Percentiles rank a stretch among this genome's conserved stretches.
These are phyloP conservation scores for Pyrocoelia pectoralis DNA, from an alignment of 2,888 invertebrate genomes.

Conservation along the genomic window DNA sequence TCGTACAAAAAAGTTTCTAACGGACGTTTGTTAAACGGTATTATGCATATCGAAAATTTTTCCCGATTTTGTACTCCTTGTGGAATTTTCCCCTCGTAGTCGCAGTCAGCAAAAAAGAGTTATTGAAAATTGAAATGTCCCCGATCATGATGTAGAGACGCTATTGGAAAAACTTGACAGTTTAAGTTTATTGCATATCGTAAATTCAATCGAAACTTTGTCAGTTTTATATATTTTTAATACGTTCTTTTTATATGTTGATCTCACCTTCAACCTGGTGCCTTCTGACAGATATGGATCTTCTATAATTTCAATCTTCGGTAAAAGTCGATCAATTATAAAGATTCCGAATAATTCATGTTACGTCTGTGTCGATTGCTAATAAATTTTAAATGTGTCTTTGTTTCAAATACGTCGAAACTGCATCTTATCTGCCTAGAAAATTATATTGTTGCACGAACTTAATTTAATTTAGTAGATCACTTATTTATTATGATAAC, in stretches of 20 bases:
- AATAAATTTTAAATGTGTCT: too few relatives aligned
- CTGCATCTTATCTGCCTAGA: too few relatives aligned
- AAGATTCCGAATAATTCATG: too few relatives aligned
- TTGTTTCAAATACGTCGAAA: too few relatives aligned
- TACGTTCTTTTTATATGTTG: conserved; percentile 36
- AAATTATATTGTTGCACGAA: too few relatives aligned
- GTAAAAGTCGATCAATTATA: too few relatives aligned
- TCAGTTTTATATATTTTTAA: conserved; percentile 47
- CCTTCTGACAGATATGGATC: too few relatives aligned
- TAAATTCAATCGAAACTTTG: conserved; percentile 43
- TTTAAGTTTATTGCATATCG: conserved; percentile 40
- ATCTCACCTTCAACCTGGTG: not conserved
- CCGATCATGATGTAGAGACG: conserved; percentile 31
- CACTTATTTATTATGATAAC: too few relatives aligned
- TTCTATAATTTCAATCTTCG: too few relatives aligned
- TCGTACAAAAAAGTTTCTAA: conserved; percentile 7
- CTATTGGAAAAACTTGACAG: conserved; percentile 33
- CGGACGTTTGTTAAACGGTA: conserved; percentile 15
- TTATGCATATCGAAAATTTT: conserved; percentile 17
- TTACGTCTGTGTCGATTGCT: too few relatives aligned
- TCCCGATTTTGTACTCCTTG: conserved; percentile 22
- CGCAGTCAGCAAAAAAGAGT: conserved; percentile 35
- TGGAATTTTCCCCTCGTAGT: conserved; percentile 10
- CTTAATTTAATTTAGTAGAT: too few relatives aligned
- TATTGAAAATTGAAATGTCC: conserved; percentile 36